phyloP scores from a whole-genome alignment of 2,113 vertebrate genomes.

The Eleginops maclovinus region DNA sequence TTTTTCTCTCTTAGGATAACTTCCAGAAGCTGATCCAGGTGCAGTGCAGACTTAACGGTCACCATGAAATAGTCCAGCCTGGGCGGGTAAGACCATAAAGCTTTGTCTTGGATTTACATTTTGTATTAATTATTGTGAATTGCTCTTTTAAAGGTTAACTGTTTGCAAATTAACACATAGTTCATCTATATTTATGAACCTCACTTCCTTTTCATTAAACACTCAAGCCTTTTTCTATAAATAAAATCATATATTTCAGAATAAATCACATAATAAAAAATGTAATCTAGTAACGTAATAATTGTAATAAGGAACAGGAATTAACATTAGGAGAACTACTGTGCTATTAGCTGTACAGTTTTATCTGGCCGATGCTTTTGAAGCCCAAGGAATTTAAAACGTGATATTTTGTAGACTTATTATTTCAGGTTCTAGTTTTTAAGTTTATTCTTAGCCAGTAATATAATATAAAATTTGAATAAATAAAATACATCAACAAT shows the following conservation, averaged over 20 bases:
- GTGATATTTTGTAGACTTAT: no score
- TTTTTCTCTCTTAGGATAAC: slow-evolving; percentile 88
- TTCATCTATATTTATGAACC: no score
- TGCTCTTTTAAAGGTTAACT: neutral
- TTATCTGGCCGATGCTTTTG: no score
- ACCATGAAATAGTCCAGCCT: slow-evolving; percentile 95
- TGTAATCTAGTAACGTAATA: neutral
- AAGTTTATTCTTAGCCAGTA: no score
- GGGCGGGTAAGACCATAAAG: slow-evolving; percentile 86
- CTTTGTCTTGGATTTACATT: neutral
- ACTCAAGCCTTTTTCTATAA: neutral
- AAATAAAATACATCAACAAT: no score
- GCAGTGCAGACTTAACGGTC: slow-evolving; percentile 92
- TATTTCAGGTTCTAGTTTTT: no score
- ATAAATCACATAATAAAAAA: neutral
- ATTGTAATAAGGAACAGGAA: neutral
- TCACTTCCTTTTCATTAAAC: neutral
- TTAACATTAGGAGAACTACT: neutral
- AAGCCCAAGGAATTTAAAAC: no score
- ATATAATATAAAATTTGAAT: no score
- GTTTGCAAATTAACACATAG: neutral
- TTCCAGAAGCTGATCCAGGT: slow-evolving; percentile 98
- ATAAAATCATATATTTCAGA: neutral
- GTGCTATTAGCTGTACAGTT: neutral
- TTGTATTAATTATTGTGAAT: no score